Evolutionary conservation across 2,113 vertebrate species (phyloP), one percentile per base, ranked within the genome.

Genomic region (Calypte anna): DNA sequence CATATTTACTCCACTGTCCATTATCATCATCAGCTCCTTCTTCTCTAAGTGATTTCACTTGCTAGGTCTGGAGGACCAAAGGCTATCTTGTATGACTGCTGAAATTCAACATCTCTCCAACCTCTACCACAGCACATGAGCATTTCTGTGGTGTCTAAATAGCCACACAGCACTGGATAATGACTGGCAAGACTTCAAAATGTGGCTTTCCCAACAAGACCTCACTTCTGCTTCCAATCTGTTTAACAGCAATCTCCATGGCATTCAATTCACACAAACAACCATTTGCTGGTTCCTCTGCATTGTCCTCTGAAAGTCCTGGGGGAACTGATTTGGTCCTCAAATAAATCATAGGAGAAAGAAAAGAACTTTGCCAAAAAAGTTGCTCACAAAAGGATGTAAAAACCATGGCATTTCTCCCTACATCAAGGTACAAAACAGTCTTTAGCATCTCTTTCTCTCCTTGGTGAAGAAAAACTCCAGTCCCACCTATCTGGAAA

Each of bases 91-190:
- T n/a, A 61, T 1, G 2, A 9, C 2, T 3, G 1, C 14, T 77
- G n/a, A 82, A 75, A 59, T 19, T 36, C 31, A 84, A 27, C 7
- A 27, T 19, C 12, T 40, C 50, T 76, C 54, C 24, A 64, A 50
- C 4, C 21, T 24, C 18, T 4, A 12, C 3, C 13, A 15, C 2
- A 2, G 28, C 43, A 46, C 30, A 36, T 40, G 20, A 74, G 23
- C 58, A 73, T 12, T 55, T 54, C 55, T 36, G 23, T 28, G 24
- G 7, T 88, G 64, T 24, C 44, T 54, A 50, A 70, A 62, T 2
- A 50, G 38, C n/a, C 19, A 9, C 12, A 11, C 9, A 51, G 27
- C 22, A 77, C 3, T 3, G 5, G 48, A 74, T 0, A 1, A 12
- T 36, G 51, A 84, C 22, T 31, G 22, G 20, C 30, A 33, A 33